Conservation (phyloP, 2,888 invertebrate genomes). For the Drosophila anomelani region DNA sequence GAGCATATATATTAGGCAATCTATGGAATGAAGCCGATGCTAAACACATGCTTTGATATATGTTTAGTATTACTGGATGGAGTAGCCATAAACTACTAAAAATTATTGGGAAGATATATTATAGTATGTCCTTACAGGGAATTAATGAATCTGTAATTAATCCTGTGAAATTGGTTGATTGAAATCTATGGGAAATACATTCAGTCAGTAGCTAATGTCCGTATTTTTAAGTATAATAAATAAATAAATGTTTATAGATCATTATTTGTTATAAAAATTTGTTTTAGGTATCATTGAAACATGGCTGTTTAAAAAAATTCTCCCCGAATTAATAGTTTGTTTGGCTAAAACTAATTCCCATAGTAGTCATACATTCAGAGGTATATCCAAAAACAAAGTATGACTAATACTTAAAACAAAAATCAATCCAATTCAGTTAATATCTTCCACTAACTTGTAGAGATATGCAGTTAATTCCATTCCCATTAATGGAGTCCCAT, state of each 20-base stretch:
- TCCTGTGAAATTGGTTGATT: rapidly evolving
- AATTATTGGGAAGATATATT: background rate
- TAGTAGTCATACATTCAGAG: background rate
- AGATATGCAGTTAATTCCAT: background rate
- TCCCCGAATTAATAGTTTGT: no score
- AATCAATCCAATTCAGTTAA: background rate
- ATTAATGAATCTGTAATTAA: background rate
- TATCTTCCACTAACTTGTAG: background rate
- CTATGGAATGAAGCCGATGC: conserved; percentile 13
- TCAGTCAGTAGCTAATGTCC: background rate
- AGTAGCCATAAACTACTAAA: background rate
- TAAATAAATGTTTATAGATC: background rate
- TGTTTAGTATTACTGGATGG: conserved; percentile 2
- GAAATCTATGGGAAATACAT: background rate
- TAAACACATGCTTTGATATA: conserved; percentile 23
- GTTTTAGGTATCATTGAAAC: background rate
- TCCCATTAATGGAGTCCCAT: background rate
- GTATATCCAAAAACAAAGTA: background rate
- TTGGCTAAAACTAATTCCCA: no score
- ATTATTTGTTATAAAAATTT: background rate
- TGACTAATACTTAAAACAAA: background rate
- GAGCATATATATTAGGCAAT: conserved; percentile 38
- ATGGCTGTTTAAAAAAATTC: no score
- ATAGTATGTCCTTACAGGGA: no score
- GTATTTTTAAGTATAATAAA: background rate